These are phyloP conservation scores for Hydriomena furcata DNA, from an alignment of 2,888 invertebrate species.

Conservation along the genomic window DNA sequence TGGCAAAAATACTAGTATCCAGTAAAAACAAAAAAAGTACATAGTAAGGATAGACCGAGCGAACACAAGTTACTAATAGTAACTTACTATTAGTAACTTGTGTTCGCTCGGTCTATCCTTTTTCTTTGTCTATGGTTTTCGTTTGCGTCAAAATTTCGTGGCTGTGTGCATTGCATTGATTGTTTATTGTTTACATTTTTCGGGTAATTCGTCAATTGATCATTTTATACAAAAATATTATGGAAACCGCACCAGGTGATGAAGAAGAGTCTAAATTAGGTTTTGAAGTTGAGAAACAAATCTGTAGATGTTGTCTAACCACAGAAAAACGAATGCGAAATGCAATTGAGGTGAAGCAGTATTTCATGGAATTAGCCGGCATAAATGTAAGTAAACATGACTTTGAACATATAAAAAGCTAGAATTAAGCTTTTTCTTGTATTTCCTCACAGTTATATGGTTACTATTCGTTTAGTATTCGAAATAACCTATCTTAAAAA, in stretches of 20 bases:
- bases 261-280: slow-evolving; percentile 41
- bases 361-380: slow-evolving; percentile 59
- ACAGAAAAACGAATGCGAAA: slow-evolving; percentile 52
- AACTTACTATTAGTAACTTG: too few relatives aligned
- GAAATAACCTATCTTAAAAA: neutral
- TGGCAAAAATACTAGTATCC: too few relatives aligned
- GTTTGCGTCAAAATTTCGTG: too few relatives aligned
- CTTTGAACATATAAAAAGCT: neutral
- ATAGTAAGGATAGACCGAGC: too few relatives aligned
- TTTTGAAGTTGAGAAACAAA: slow-evolving; percentile 42
- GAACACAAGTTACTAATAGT: too few relatives aligned
- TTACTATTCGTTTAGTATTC: neutral
- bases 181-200: too few relatives aligned
- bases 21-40: too few relatives aligned
- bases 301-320: slow-evolving; percentile 68
- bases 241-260: slow-evolving; percentile 18
- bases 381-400: slow-evolving; percentile 53
- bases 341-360: slow-evolving; percentile 37
- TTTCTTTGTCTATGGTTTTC: too few relatives aligned
- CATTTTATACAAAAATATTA: neutral
- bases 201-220: too few relatives aligned
- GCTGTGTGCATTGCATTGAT: too few relatives aligned
- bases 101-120: too few relatives aligned
- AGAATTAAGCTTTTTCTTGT: neutral
- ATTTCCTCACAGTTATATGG: neutral